phyloP scores from a whole-genome alignment of 2,797 vertebrate genomes.

The Falco columbarius region DNA sequence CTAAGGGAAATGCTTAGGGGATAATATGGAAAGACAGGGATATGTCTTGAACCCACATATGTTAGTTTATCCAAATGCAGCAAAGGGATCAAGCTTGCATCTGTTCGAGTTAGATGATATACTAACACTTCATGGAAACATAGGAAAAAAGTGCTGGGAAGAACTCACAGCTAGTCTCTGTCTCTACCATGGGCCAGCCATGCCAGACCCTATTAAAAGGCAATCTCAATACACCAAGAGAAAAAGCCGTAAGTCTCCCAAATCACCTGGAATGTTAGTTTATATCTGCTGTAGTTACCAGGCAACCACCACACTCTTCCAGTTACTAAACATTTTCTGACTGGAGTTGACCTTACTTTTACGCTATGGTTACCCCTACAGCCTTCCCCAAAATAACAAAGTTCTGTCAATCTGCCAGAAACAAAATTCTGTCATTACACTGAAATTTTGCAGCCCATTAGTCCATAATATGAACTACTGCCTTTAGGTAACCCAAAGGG shows the following conservation, averaged over 20 bases:
- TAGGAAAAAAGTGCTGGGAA: background rate
- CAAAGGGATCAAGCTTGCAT: background rate
- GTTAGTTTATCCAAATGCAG: background rate
- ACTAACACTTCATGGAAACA: background rate
- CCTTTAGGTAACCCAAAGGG: conserved; percentile 35
- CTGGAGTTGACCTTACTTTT: conserved; percentile 65
- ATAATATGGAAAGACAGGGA: background rate
- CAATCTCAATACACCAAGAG: background rate
- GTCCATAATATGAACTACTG: conserved; percentile 42
- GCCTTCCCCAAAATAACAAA: conserved; percentile 63
- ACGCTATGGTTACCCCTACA: conserved; percentile 33
- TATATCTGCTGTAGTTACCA: conserved; percentile 32
- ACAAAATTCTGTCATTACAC: conserved; percentile 59
- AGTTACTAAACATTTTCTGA: conserved; percentile 63
- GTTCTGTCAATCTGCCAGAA: conserved; percentile 71
- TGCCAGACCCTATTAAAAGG: background rate
- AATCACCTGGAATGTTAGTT: conserved; percentile 43
- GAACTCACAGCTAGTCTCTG: background rate
- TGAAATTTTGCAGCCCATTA: conserved; percentile 70
- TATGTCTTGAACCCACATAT: background rate
- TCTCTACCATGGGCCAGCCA: background rate
- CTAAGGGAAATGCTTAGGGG: background rate
- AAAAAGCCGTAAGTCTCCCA: background rate
- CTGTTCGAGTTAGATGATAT: background rate
- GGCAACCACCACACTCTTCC: conserved; percentile 49